Conservation (phyloP, 2,113 vertebrate species). For the Lonchura striata region DNA sequence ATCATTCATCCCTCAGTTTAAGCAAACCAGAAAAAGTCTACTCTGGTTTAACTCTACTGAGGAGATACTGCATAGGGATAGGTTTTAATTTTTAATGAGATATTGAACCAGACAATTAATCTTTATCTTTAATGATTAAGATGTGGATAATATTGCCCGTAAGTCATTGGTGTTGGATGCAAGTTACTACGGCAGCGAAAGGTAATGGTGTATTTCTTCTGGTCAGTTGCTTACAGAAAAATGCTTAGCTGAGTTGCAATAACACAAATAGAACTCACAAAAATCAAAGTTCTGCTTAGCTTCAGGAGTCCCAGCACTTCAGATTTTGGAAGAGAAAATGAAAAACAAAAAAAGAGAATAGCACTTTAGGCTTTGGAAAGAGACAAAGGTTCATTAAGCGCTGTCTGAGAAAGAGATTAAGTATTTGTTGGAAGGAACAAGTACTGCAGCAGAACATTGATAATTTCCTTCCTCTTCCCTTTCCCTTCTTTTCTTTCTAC, state of each 20-base stretch:
- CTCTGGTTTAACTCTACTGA: not conserved
- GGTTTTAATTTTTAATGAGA: not conserved
- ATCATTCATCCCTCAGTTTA: not conserved
- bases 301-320: not conserved
- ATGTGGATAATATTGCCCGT: not conserved
- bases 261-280: not conserved
- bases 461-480: not conserved
- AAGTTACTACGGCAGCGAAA: not conserved
- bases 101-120: not conserved
- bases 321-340: not conserved
- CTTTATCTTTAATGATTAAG: not conserved
- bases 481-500: not conserved
- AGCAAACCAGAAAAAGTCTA: not conserved
- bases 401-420: not conserved
- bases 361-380: not conserved
- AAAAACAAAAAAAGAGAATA: not conserved
- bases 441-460: not conserved
- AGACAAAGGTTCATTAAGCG: not conserved
- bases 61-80: not conserved
- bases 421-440: not conserved
- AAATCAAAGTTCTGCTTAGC: slow-evolving; percentile 12
- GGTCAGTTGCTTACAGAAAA: not conserved
- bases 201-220: not conserved
- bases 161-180: not conserved
- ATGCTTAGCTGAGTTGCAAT: not conserved